phyloP scores from a whole-genome alignment of 2,113 vertebrate genomes.

The Pachycephala philippinensis region DNA sequence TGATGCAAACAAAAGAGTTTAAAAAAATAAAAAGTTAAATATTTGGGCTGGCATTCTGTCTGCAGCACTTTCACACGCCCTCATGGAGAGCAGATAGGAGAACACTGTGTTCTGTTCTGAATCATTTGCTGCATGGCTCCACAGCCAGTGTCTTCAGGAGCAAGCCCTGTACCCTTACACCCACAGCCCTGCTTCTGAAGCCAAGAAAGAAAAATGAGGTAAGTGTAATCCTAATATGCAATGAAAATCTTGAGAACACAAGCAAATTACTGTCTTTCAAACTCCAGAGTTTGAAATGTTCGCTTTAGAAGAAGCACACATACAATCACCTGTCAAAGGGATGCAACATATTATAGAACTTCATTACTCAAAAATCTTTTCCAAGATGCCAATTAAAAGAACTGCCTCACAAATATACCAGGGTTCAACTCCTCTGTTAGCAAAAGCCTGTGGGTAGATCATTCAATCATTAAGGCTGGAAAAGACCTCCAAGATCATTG shows the following conservation, averaged over 20 bases:
- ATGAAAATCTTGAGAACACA: not conserved
- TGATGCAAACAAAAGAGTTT: not conserved
- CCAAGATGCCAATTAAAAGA: not conserved
- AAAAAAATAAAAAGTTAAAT: not conserved
- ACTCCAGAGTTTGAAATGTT: not conserved
- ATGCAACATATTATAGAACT: not conserved
- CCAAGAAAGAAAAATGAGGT: not conserved
- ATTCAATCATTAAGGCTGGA: not conserved
- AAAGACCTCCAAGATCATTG: not conserved
- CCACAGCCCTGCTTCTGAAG: not conserved
- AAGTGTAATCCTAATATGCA: not conserved
- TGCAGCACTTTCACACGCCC: not conserved
- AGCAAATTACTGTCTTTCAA: conserved; percentile 27
- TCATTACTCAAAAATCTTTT: not conserved
- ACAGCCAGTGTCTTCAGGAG: not conserved
- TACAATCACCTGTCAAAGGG: conserved; percentile 4
- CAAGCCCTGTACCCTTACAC: not conserved
- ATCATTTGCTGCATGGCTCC: not conserved
- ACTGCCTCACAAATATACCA: not conserved
- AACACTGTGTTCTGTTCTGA: not conserved
- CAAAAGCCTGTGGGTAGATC: not conserved
- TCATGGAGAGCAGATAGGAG: not conserved
- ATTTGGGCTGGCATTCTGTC: not conserved
- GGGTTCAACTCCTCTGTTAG: not conserved
- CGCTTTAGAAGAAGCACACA: not conserved